Evolutionary conservation across 2,797 vertebrate species (phyloP), one percentile per base, ranked within the genome.

Genomic region (Ctenochaetus hawaiiensis): DNA sequence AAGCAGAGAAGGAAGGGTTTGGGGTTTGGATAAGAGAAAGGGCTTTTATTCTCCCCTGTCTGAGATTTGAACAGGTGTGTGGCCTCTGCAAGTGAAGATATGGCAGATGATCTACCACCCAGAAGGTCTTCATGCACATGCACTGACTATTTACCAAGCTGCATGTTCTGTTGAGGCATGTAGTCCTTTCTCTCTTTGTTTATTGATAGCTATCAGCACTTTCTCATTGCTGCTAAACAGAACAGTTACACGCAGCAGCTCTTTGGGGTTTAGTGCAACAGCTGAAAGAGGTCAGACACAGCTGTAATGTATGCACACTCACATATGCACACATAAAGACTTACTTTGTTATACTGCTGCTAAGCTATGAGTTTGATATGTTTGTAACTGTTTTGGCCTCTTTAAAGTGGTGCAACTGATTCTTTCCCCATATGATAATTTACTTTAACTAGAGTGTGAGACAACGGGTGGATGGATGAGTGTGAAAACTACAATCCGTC

Each of bases 161-260:
- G 39, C 59, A 17, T 68, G 75, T 73, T 79, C 77, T 91, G 92
- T 88, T 57, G 74, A 77, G 85, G 80, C 91, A 87, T 20, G 67
- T 48, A 66, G 41, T 65, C 64, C 30, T 41, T 64, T 82, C 88
- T 77, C 48, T 34, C 30, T 34, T 37, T 89, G 87, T 93, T 94
- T 93, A 93, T 80, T 82, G 87, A 93, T 86, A 63, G 79, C 86
- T 75, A 92, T 94, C 93, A 90, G 78, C 90, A 89, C 93, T 87
- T 94, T 94, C 77, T 90, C 85, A 86, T 92, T 93, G 90, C 67
- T 63, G 77, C 69, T 66, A 43, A 91, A 90, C 81, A 85, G 75
- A 89, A 82, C 80, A 62, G 67, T 84, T 64, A 2, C 58, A 78
- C 64, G 67, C 70, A 79, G 71, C 75, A 23, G 62, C 72, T 84